Evolutionary conservation across 2,888 invertebrate species (phyloP).

Genomic region (Leucophora obtusa): DNA sequence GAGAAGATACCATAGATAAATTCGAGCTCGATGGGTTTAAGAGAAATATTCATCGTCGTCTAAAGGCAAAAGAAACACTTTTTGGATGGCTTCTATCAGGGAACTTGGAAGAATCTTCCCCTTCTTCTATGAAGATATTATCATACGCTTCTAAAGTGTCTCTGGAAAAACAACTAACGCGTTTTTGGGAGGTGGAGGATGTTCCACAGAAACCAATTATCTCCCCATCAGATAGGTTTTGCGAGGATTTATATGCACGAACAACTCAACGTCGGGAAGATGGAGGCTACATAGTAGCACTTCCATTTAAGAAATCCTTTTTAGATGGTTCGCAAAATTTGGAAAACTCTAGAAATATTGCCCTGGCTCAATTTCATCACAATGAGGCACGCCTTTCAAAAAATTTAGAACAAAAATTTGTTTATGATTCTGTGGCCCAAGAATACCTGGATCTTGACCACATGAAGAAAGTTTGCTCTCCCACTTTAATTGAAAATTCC

Average conservation of each 20-base stretch:
- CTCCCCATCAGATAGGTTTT: constrained; percentile 18
- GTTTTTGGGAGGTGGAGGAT: constrained; percentile 47
- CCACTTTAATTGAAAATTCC: no score
- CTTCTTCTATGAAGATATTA: no score
- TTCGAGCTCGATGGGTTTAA: no score
- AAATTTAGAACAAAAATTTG: constrained; percentile 9
- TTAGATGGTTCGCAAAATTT: no score
- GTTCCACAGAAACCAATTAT: constrained; percentile 14
- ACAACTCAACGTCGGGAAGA: background rate
- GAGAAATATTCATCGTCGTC: no score
- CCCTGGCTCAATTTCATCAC: constrained; percentile 13
- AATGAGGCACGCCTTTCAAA: constrained; percentile 10
- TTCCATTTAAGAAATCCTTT: constrained; percentile 4
- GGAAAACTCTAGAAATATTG: background rate
- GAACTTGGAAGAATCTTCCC: no score
- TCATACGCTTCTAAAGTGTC: no score
- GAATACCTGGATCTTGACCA: constrained; percentile 19
- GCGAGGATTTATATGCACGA: background rate
- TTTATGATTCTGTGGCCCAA: constrained; percentile 20
- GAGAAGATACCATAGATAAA: no score
- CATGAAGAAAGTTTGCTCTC: background rate
- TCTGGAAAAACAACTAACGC: background rate
- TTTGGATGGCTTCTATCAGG: no score
- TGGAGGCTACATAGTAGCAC: constrained; percentile 11
- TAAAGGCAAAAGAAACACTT: no score